A percentile compares a stretch with the other conserved stretches of the same genome.
phyloP scores from a whole-genome alignment of 2,113 vertebrate species.

The Corythaeola cristata region DNA sequence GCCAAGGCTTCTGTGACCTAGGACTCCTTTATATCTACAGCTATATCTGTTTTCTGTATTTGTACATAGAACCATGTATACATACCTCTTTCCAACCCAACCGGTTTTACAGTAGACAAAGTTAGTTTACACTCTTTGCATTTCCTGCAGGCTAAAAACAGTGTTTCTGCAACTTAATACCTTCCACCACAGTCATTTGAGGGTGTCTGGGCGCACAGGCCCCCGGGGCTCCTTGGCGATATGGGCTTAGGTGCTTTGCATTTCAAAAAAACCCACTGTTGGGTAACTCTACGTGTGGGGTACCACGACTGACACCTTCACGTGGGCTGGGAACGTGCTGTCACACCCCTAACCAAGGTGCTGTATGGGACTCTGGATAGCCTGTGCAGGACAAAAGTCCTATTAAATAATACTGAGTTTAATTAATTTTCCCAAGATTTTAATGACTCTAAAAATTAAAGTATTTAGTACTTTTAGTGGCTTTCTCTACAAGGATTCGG shows the following conservation, averaged over 20 bases:
- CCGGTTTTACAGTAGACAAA: neutral
- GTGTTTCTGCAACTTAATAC: neutral
- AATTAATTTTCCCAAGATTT: neutral
- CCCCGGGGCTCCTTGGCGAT: neutral
- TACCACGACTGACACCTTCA: neutral
- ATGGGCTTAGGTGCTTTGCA: neutral
- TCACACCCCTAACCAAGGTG: neutral
- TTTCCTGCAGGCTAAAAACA: neutral
- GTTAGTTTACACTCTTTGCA: neutral
- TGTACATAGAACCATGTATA: neutral
- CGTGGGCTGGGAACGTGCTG: fast-evolving
- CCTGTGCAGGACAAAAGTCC: neutral
- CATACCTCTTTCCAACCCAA: neutral
- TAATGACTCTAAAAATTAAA: neutral
- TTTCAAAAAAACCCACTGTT: neutral
- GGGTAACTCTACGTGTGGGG: neutral
- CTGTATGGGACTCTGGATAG: neutral
- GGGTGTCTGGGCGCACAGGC: neutral
- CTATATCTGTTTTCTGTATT: neutral
- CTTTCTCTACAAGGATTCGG: fast-evolving
- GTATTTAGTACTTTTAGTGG: neutral
- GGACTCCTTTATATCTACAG: neutral
- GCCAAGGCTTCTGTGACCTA: neutral
- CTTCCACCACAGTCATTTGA: neutral
- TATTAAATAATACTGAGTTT: neutral